Conservation (phyloP, 1,140 invertebrate species). For the Bombus superbus region DNA sequence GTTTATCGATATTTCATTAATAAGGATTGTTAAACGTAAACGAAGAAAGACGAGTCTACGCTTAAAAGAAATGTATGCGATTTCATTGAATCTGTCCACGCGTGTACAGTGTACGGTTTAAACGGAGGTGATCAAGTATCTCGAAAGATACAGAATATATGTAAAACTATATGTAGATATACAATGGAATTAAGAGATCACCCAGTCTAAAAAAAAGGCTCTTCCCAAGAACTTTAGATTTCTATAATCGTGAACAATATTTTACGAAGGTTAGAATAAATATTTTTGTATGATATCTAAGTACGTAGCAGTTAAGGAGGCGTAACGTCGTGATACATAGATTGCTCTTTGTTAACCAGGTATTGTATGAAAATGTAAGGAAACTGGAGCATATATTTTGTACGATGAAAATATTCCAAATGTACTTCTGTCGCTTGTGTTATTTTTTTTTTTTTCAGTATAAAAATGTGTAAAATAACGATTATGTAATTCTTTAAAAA, state of each 20-base stretch:
- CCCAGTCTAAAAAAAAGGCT: neutral
- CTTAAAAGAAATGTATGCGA: too few species aligned
- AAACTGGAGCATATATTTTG: neutral
- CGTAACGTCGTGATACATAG: neutral
- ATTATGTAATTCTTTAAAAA: neutral
- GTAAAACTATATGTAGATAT: neutral
- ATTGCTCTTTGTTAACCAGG: neutral
- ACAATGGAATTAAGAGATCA: neutral
- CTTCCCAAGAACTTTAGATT: neutral
- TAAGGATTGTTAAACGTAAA: neutral
- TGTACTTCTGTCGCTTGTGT: neutral
- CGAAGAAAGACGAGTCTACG: neutral
- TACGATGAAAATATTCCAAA: neutral
- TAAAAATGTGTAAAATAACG: neutral
- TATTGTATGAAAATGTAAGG: neutral
- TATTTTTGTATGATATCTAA: conserved; percentile 20
- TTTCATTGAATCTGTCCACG: too few species aligned
- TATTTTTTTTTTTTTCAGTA: neutral
- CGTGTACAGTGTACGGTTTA: too few species aligned
- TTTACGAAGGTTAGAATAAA: neutral
- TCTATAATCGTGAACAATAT: neutral
- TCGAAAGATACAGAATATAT: neutral
- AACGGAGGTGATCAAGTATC: too few species aligned
- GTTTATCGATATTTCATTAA: neutral
- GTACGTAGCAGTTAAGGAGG: neutral